These are phyloP conservation scores for Alces alces DNA, from an alignment of 2,113 vertebrate species.

Conservation along the genomic window DNA sequence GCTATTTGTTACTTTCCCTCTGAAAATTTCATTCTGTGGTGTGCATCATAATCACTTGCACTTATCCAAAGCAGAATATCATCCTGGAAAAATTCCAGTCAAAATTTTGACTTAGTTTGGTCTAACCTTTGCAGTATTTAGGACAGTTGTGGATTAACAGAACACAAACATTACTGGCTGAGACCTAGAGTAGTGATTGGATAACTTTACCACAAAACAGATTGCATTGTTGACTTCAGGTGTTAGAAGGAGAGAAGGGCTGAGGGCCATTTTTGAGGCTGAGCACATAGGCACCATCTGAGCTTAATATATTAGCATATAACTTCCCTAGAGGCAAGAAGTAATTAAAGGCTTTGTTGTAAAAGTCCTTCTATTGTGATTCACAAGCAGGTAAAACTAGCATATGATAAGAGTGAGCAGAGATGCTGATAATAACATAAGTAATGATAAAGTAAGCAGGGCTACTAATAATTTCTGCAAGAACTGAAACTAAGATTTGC, in stretches of 20 bases:
- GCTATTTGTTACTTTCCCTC: not conserved
- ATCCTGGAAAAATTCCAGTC: not conserved
- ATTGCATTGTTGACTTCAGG: not conserved
- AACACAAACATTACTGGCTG: not conserved
- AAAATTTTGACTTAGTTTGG: not conserved
- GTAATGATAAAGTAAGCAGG: not conserved
- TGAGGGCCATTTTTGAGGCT: constrained; percentile 18
- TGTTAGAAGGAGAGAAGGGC: not conserved
- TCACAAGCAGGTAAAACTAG: constrained; percentile 22
- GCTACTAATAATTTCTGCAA: constrained; percentile 2
- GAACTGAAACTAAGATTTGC: constrained; percentile 22
- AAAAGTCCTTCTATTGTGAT: constrained; percentile 32
- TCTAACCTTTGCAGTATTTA: not conserved
- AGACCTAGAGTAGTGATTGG: not conserved
- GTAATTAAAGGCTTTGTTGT: constrained; percentile 53
- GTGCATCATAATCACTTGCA: not conserved
- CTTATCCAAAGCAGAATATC: not conserved
- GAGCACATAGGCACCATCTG: constrained; percentile 13
- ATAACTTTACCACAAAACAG: not conserved
- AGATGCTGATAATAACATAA: constrained; percentile 10
- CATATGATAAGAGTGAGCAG: constrained; percentile 8
- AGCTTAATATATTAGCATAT: constrained; percentile 38
- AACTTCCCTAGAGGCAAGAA: constrained; percentile 35
- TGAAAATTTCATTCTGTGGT: not conserved
- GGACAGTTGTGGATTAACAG: not conserved